Base-by-base conservation (phyloP, 2,888 invertebrate genomes). In the Horisme vitalbata region DNA sequence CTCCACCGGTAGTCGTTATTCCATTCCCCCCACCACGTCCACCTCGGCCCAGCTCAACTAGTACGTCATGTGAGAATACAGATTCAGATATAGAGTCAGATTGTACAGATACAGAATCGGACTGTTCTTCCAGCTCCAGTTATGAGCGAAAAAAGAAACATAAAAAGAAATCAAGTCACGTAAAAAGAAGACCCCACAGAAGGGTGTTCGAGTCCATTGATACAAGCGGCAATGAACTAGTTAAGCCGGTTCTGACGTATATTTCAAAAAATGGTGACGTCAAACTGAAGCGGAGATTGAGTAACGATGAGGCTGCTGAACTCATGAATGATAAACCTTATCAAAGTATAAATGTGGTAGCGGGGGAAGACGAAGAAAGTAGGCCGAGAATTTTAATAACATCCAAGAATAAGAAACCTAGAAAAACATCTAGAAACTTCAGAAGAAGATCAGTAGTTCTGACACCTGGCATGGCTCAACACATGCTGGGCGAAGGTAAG, bases 221-320 rank as follows among this genome's bases (percentile, higher is more conserved):
- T 12, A 46, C 26, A 5, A 45, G 38, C 24, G 52, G 59, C 13
- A 45, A 59, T 11, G 45, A 55, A 12, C 46, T 69, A 3, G 48
- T 65, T 1, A 54, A 63, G 28, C 72, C 72, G 1, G 57, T 72
- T 2, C 35, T 73, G 9, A 61, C 58, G 11, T 73, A 71, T 20
- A 21, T 65, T 14, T 52, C 63, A 15, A 47, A 45, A 41, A 49
- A 71, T 32, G 74, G 73, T 15, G 65, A 77, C 3, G 53, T 83
- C 1, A 79, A 77, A 48, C 61, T 75, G 27, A 64, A 73, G 51
- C 72, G 63, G 13, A 65, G 57, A n/a, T 53, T 84, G 10, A 78
- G 61, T 45, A 61, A 70, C 1, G 55, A 66, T n/a, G 78, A 80
- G 45, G 83, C 75, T 1, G 57, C 35, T 6, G 47, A 45, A 8